Evolutionary conservation across 1,140 invertebrate species (phyloP), one percentile per base, ranked within the genome.

Genomic region (Platorchestia sp.): DNA sequence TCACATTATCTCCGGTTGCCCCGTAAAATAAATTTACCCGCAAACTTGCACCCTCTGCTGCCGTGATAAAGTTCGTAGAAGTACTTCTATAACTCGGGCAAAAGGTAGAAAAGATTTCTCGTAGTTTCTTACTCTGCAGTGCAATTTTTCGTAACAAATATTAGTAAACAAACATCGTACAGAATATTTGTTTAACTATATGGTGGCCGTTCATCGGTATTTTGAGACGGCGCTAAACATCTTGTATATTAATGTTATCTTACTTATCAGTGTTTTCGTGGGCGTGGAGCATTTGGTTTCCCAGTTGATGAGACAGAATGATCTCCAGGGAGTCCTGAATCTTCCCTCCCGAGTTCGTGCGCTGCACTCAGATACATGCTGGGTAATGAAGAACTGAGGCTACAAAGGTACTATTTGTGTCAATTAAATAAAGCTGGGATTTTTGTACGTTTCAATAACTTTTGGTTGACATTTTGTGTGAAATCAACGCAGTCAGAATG

Each of bases 1-100:
- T 45, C 43, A 93, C 91, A 93, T 93, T 93, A 93, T 93, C 91
- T 93, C 91, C 44, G 43, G 91, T 45, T 93, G 45, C 43, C 44
- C 36, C 91, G 91, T 93, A 93, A 93, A 90, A 93, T 45, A 93
- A 45, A 47, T 93, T 93, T 93, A 42, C 91, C 43, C 43, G 87
- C 87, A 90, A 44, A 90, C 19, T 45, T 90, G 41, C 44, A 44
- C 87, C 87, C 87, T 45, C 19, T 45, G 87, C 41, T 45, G 87
- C 87, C 7, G 87, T 90, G 87, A 90, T 90, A 90, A 90, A 90
- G 41, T 22, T 75, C 59, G 36, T 3, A 75, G 47, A 75, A 75
- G 59, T 75, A 75, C 59, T 75, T 27, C 36, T 27, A 75, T 27
- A 19, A 36, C 59, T 75, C 59, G 14, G 3, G 7, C 59, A 27